Evolutionary conservation across 2,888 invertebrate species (phyloP).

Genomic region (Noctua janthina): DNA sequence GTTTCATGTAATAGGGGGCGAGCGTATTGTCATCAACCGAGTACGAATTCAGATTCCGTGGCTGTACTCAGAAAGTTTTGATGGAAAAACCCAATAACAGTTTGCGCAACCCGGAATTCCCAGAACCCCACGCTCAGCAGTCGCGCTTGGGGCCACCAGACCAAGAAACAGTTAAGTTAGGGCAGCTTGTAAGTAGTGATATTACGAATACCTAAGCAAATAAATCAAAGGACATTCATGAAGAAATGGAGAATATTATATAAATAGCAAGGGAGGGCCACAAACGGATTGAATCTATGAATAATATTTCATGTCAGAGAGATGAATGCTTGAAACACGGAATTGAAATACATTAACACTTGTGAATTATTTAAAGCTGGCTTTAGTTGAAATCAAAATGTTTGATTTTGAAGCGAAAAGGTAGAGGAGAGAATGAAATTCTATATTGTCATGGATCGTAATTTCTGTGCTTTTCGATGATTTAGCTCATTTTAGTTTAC

Average conservation of each 20-base stretch:
- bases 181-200: neutral
- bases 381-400: conserved; percentile 27
- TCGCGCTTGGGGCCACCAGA: no score
- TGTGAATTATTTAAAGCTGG: conserved; percentile 59
- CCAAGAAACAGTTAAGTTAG: no score
- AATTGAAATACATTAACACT: conserved; percentile 63
- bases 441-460: neutral
- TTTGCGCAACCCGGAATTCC: no score
- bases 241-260: conserved; percentile 28
- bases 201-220: conserved; percentile 13
- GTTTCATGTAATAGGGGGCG: no score
- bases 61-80: no score
- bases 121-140: no score
- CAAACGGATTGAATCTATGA: conserved; percentile 61
- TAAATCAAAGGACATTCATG: conserved; percentile 19
- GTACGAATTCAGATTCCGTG: no score
- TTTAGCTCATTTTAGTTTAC: neutral
- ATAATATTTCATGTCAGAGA: conserved; percentile 64
- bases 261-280: conserved; percentile 36
- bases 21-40: no score
- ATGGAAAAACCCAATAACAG: no score
- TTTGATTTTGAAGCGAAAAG: conserved; percentile 6
- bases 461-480: neutral
- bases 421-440: conserved; percentile 1
- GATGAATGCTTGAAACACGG: conserved; percentile 49